Percentiles rank a stretch among this genome's conserved stretches.
Evolutionary conservation across 2,797 vertebrate genomes (phyloP).

Genomic region (Alcedo quadribrachys): DNA sequence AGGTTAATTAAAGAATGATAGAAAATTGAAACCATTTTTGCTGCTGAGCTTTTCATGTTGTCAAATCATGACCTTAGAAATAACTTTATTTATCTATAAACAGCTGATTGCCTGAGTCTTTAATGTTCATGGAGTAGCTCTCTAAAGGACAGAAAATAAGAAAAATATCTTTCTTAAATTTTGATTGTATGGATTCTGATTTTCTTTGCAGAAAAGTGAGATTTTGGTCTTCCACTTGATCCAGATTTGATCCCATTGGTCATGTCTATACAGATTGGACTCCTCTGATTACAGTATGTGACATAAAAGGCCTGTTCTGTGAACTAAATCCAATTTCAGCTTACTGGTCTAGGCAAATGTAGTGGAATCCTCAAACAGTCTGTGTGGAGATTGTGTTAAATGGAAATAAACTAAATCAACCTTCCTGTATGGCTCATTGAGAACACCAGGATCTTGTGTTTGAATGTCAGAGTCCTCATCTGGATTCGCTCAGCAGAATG

Average conservation of each 20-base stretch:
- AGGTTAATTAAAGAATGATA: not conserved
- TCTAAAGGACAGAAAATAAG: not conserved
- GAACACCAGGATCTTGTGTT: slow-evolving; percentile 56
- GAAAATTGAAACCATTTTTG: not conserved
- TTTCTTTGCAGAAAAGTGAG: slow-evolving; percentile 24
- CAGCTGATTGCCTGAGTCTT: not conserved
- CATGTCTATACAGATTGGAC: slow-evolving; percentile 10
- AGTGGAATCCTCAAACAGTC: slow-evolving; percentile 19
- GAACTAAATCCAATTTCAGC: slow-evolving; percentile 57
- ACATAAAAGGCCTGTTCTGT: slow-evolving; percentile 40
- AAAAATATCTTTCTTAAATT: slow-evolving; percentile 45
- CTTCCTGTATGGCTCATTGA: slow-evolving; percentile 39
- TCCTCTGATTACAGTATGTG: slow-evolving; percentile 30
- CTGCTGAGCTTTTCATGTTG: not conserved
- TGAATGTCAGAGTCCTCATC: slow-evolving; percentile 26
- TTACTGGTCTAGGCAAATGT: slow-evolving; percentile 55
- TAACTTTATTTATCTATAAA: not conserved
- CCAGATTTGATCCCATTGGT: slow-evolving; percentile 49
- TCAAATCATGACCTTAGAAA: not conserved
- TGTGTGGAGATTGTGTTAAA: slow-evolving; percentile 11
- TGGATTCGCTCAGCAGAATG: slow-evolving; percentile 45
- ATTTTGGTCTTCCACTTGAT: slow-evolving; percentile 39
- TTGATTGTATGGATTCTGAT: not conserved
- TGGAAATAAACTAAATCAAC: slow-evolving; percentile 62
- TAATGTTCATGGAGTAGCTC: not conserved